phyloP scores from a whole-genome alignment of 2,113 vertebrate genomes.

The Gila orcuttii region DNA sequence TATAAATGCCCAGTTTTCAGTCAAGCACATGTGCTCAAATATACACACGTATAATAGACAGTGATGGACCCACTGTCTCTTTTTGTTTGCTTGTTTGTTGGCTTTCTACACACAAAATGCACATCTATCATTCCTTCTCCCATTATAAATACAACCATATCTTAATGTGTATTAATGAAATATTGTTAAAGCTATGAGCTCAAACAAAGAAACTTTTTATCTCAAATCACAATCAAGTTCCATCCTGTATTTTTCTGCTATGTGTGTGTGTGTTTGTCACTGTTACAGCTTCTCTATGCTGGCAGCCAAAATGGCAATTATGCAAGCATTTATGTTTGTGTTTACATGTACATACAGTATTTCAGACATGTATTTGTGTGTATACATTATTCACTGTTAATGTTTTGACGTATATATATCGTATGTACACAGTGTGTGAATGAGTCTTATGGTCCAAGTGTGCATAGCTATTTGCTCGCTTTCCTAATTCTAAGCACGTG shows the following conservation, averaged over 20 bases:
- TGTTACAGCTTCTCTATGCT: not conserved
- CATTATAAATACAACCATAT: slow-evolving; percentile 7
- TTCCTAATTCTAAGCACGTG: slow-evolving; percentile 45
- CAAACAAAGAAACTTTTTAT: not conserved
- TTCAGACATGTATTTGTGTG: slow-evolving; percentile 32
- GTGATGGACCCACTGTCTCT: not conserved
- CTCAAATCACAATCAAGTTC: slow-evolving; percentile 23
- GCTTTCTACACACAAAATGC: slow-evolving; percentile 33
- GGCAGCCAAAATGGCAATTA: slow-evolving; percentile 52
- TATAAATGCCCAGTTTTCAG: slow-evolving; percentile 58
- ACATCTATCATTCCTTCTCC: slow-evolving; percentile 5
- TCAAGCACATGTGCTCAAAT: not conserved
- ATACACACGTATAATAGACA: not conserved
- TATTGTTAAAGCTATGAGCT: not conserved
- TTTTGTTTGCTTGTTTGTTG: slow-evolving; percentile 5
- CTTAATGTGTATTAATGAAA: not conserved
- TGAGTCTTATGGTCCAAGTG: slow-evolving; percentile 54
- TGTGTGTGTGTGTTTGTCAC: not conserved
- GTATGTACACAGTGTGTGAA: not conserved
- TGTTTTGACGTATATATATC: not conserved
- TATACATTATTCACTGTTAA: slow-evolving; percentile 47
- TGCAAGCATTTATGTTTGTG: slow-evolving; percentile 58
- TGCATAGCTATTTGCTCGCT: slow-evolving; percentile 38
- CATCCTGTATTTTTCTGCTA: not conserved
- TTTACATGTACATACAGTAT: slow-evolving; percentile 57